These are phyloP conservation scores for Drosophila mayaguana DNA, from an alignment of 2,888 invertebrate species.

Conservation along the genomic window DNA sequence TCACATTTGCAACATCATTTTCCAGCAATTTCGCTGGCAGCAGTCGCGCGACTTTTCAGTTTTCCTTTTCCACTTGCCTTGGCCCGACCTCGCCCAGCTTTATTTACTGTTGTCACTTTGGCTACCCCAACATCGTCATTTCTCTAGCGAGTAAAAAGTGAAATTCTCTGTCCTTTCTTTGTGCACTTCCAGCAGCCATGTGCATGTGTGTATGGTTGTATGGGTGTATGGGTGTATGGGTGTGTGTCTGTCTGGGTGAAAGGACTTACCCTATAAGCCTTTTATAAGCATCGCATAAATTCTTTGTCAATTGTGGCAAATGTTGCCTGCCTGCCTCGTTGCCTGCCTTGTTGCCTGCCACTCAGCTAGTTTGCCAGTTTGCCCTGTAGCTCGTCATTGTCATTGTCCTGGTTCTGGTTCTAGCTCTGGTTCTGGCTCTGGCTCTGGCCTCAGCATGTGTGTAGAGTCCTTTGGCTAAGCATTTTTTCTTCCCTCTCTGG, in stretches of 20 bases:
- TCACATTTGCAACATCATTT: constrained; percentile 68
- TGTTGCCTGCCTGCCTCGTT: constrained; percentile 45
- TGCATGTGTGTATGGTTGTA: too few relatives aligned
- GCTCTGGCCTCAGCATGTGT: constrained; percentile 12
- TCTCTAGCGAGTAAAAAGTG: constrained; percentile 47
- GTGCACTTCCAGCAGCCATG: constrained; percentile 17
- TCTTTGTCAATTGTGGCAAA: constrained; percentile 78
- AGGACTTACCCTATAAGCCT: constrained; percentile 69
- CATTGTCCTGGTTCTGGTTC: constrained; percentile 47
- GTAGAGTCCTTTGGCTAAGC: constrained; percentile 31
- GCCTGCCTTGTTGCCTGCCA: constrained; percentile 31
- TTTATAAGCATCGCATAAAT: constrained; percentile 76
- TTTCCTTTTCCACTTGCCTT: constrained; percentile 29
- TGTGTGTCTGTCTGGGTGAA: constrained; percentile 48
- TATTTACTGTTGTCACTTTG: constrained; percentile 65
- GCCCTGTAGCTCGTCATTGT: constrained; percentile 48
- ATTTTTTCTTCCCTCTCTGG: constrained; percentile 25
- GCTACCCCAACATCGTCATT: constrained; percentile 42
- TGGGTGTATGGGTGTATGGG: constrained; percentile 21
- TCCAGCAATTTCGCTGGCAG: constrained; percentile 54
- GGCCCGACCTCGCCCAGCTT: constrained; percentile 39
- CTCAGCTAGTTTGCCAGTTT: constrained; percentile 28
- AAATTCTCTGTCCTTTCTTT: constrained; percentile 46
- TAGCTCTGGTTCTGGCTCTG: constrained; percentile 30
- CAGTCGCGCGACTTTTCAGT: constrained; percentile 35